phyloP scores from a whole-genome alignment of 2,888 invertebrate genomes.

The Athetis lepigone region DNA sequence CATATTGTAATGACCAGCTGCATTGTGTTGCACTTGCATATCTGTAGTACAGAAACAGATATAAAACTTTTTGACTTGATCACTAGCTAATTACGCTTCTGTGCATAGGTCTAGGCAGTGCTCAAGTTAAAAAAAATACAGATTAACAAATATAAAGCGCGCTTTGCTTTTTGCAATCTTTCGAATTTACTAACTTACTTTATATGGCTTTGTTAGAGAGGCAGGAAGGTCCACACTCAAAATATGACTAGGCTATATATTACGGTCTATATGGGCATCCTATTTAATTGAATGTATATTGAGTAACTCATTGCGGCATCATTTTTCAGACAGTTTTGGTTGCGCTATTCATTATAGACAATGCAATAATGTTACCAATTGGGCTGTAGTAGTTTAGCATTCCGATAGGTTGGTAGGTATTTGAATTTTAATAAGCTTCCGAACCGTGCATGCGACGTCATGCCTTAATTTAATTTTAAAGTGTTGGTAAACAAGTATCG shows the following conservation, averaged over 20 bases:
- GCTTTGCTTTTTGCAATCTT: background rate
- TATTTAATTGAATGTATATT: conserved; percentile 71
- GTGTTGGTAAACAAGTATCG: conserved; percentile 26
- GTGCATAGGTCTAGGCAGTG: background rate
- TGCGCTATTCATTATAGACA: conserved; percentile 45
- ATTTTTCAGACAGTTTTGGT: conserved; percentile 57
- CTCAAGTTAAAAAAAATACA: background rate
- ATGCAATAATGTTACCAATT: conserved; percentile 54
- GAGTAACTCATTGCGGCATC: conserved; percentile 55
- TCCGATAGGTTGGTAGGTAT: conserved; percentile 61
- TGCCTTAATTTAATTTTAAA: conserved; percentile 31
- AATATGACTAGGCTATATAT: conserved; percentile 29
- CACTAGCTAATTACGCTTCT: background rate
- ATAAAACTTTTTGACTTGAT: conserved; percentile 16
- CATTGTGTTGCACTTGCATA: conserved; percentile 72
- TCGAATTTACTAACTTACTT: background rate
- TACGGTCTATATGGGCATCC: conserved; percentile 64
- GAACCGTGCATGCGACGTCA: conserved; percentile 33
- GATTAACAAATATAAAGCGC: background rate
- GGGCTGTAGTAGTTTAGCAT: conserved; percentile 57
- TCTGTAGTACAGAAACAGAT: conserved; percentile 57
- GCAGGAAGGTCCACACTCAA: background rate
- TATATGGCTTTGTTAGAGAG: background rate
- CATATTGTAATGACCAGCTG: conserved; percentile 80
- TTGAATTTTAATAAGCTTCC: conserved; percentile 62